Base-by-base conservation (phyloP, 2,888 invertebrate genomes). In the Chymomyza procnemis region DNA sequence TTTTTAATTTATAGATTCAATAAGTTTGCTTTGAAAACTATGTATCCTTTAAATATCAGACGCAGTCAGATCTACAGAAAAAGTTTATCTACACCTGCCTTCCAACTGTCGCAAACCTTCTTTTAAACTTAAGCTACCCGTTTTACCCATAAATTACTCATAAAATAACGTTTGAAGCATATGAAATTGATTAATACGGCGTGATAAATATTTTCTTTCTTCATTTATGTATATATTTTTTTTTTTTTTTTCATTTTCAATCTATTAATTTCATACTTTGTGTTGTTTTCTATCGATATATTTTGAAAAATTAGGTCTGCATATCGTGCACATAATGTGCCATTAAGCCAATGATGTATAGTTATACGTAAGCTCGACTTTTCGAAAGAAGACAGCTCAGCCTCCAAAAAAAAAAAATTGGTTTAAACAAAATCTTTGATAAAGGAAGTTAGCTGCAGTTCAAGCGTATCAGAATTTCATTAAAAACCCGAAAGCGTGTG, bases 111-210 rank as follows among this genome's bases (percentile, higher is more conserved):
- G 26, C 26, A 26, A 26, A 26, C 26, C 4, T 26, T 3, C 6
- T 1, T 6, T 2, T 26, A 26, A 26, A 26, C 26, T 26, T 26
- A 26, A 26, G 4, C 1, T 26, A 26, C 26, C 8, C 26, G n/a
- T 26, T 26, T 26, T 26, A 26, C 26, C 26, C 8, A 26, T 26
- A 8, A 26, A 8, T 26, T 6, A 41, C 6, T 4, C 12, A 1
- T 41, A 41, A 41, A 41, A 41, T 12, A 41, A 41, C 14, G 54
- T 64, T 48, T 71, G 73, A 67, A 56, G 74, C 81, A 83, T 80
- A 80, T 80, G 71, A 81, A 81, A 83, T 82, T 84, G 82, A 84
- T 83, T 85, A 83, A 84, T 85, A 73, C 80, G 70, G 73, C 78
- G 75, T 85, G 83, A 84, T 84, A 82, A 84, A 83, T 85, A 82